Base-by-base conservation (phyloP, 2,113 vertebrate species). In the Siniperca knerii region DNA sequence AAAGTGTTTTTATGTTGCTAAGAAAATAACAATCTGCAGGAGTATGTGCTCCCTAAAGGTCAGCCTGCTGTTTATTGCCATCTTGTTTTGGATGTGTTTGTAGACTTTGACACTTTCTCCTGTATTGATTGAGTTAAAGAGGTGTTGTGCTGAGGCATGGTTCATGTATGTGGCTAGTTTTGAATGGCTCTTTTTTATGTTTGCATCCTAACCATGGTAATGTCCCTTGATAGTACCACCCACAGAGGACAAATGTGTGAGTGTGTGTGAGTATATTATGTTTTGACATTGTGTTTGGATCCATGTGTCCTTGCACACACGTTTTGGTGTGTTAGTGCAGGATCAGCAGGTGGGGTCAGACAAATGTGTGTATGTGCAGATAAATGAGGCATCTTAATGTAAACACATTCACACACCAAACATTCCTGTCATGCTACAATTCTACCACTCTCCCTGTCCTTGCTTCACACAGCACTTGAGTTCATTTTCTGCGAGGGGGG, bases 241-340 rank as follows among this genome's bases (percentile, higher is more conserved):
- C 64, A 61, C 6, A 23, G 35, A 44, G 69, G 9, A n/a, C 15
- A 62, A 23, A 44, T 60, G 46, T 55, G 54, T 48, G n/a, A n/a
- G 57, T 37, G 54, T 72, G 40, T 7, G 54, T 61, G 10, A 33
- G 57, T 60, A 33, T 35, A 40, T 66, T 62, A 35, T 23, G 33
- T 54, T 35, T 25, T n/a, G 64, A 23, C 40, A 46, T n/a, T 77
- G 65, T 61, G n/a, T 64, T 69, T 25, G 50, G 50, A 57, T 76
- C 50, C 54, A 37, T 54, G 61, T 73, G 69, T 57, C 42, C 23
- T 62, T 79, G 71, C 75, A 64, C 60, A 64, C 60, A 70, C 55
- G 33, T 50, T 21, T 73, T 25, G 48, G 50, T 55, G 64, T 86
- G 75, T 85, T 57, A 76, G 72, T 74, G 66, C 73, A 60, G 80